phyloP scores from a whole-genome alignment of 1,140 invertebrate species.

The Drosophila asahinai region DNA sequence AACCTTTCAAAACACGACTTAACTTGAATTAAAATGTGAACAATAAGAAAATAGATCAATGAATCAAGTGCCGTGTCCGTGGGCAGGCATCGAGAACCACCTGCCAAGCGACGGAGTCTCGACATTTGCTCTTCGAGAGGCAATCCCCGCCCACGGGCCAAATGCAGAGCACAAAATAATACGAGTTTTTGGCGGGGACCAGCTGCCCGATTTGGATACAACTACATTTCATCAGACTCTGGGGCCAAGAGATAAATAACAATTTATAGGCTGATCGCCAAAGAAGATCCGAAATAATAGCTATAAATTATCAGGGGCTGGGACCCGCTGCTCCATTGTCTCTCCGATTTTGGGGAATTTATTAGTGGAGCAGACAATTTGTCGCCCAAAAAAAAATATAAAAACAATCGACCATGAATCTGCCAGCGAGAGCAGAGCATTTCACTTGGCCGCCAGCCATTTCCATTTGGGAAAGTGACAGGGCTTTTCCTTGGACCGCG shows the following conservation, averaged over 20 bases:
- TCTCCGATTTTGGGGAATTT: constrained; percentile 27
- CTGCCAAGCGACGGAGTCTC: constrained; percentile 13
- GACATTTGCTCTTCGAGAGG: constrained; percentile 45
- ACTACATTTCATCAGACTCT: constrained; percentile 57
- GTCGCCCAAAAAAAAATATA: constrained; percentile 35
- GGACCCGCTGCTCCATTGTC: constrained; percentile 25
- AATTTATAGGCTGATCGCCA: constrained; percentile 65
- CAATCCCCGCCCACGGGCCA: constrained; percentile 42
- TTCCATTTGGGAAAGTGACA: constrained; percentile 37
- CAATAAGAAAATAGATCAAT: constrained; percentile 16
- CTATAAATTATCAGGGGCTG: constrained; percentile 54
- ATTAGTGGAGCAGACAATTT: constrained; percentile 35
- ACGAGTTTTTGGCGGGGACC: constrained; percentile 47
- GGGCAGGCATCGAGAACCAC: constrained; percentile 23
- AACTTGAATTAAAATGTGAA: neutral
- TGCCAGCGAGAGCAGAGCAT: constrained; percentile 13
- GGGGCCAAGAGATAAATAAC: constrained; percentile 42
- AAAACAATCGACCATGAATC: constrained; percentile 30
- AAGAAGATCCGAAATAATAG: constrained; percentile 51
- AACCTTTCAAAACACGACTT: neutral
- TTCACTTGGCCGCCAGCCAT: constrained; percentile 46
- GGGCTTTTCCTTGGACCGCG: constrained; percentile 18
- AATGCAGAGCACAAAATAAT: constrained; percentile 21
- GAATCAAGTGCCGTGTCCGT: constrained; percentile 1
- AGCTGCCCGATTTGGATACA: constrained; percentile 59